Conservation (phyloP, 2,113 vertebrate species). For the Psophia crepitans region DNA sequence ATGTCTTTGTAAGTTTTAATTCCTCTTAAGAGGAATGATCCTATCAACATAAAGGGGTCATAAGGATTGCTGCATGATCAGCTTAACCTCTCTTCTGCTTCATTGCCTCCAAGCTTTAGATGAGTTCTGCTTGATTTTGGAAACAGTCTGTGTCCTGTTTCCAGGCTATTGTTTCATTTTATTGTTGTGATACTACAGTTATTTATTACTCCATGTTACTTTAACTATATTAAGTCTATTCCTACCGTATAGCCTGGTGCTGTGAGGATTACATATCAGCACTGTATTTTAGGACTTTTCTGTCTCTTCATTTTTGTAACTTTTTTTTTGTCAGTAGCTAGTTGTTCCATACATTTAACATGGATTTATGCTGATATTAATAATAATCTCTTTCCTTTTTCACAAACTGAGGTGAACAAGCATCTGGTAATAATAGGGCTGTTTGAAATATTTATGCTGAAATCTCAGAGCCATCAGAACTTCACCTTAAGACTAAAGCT, state of each 20-base stretch:
- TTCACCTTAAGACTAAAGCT: neutral
- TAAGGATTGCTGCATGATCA: slow-evolving; percentile 27
- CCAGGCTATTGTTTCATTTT: neutral
- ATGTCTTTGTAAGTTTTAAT: slow-evolving; percentile 12
- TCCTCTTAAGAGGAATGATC: slow-evolving; percentile 27
- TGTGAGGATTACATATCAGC: neutral
- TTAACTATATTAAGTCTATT: neutral
- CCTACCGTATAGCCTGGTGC: neutral
- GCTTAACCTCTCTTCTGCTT: slow-evolving; percentile 26
- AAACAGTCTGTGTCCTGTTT: neutral
- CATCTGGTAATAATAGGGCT: neutral
- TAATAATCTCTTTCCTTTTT: neutral
- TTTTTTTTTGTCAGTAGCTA: neutral
- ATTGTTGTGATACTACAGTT: neutral
- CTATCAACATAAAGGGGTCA: slow-evolving; percentile 34
- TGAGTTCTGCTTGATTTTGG: neutral
- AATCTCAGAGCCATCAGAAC: neutral
- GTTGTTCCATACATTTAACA: neutral
- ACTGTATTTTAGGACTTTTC: neutral
- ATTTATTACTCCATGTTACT: neutral
- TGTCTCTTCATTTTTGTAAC: neutral
- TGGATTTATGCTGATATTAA: neutral
- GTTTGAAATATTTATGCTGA: neutral
- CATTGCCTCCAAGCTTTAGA: neutral
- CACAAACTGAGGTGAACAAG: neutral